Evolutionary conservation across 2,113 vertebrate genomes (phyloP), one percentile per base, ranked within the genome.

Genomic region (Sclerurus mexicanus): DNA sequence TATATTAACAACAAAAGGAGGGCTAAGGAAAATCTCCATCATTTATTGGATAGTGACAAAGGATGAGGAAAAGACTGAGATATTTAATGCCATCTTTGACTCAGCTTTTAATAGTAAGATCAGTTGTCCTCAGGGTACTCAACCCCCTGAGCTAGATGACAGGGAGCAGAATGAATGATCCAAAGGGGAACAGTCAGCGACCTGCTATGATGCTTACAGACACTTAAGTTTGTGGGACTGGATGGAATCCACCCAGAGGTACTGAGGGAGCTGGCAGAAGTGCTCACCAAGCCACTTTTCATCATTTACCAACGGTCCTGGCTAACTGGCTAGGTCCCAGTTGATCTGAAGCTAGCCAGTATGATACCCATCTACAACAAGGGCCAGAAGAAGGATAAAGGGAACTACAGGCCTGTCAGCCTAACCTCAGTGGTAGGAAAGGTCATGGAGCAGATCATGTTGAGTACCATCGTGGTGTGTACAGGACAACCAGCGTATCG

Each of bases 1-100:
- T 53, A 53, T 0, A 0, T 42, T 71, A 60, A 42, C 35, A 64
- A 58, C 0, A 1, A 58, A 80, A 69, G 10, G 9, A 30, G 8
- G 8, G 33, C 11, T 74, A 68, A 56, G 18, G 35, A 12, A 9
- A 18, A 21, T 80, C 24, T 76, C 21, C 4, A 11, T 17, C 25
- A 13, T 71, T 52, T 81, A 42, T 64, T 81, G 44, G 22, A 25
- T 44, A 25, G n/a, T 64, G 24, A 42, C 30, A 47, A 58, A 64
- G 49, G 19, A 35, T 52, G 19, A 58, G 10, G 42, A 80, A 63
- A 58, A 63, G 33, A 6, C 53, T 62, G 39, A 62, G 17, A 8
- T 73, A 30, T 24, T 74, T 74, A 27, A 50, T 74, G 33, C 24
- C 10, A 6, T 62, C 9, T 62, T 68, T 79, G 40, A 24, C 14